Evolutionary conservation across 1,140 invertebrate species (phyloP), one percentile per base, ranked within the genome.

Genomic region (Agraylea sexmaculata): DNA sequence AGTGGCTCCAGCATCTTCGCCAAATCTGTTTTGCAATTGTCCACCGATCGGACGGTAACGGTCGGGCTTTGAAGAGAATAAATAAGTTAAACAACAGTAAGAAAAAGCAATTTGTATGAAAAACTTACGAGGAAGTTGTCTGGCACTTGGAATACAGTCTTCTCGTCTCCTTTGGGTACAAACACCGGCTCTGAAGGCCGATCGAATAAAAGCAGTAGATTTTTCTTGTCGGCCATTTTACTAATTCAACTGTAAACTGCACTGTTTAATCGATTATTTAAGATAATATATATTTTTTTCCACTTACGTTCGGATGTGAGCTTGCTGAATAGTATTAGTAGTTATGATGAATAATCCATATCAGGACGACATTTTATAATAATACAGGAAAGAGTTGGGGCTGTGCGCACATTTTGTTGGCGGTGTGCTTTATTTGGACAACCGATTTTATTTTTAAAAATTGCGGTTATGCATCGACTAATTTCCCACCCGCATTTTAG

Each of bases 101-200:
- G 21, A 32, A 35, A 36, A 38, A 12, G 13, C 15, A 8, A 33
- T 11, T 35, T 12, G 4, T 33, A 39, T 39, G 12, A 28, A 36
- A 19, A 28, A 25, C 54, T 63, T 54, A 67, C 64, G 42, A 71
- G 58, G 46, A 62, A 73, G 37, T 62, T 58, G 5, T 69, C 49
- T 2, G 79, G 80, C 10, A 82, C 58, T 45, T 78, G 66, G 49
- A 83, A 80, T 7, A 71, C 69, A 5, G 68, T 57, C 28, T 67
- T 66, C 3, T 74, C 63, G 0, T 71, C 62, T 27, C 77, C 78
- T 57, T 81, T 82, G 22, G 75, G 70, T 49, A 80, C 71, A 54
- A 81, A 82, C 28, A 80, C 68, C 1, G 82, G 82, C 57, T 87
- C 83, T 13, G 69, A 65, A 4, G 83, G 82, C 7, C 82, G 74